Evolutionary conservation across 64 coral and sea anemone species (phyloP).

Genomic region (Montipora efflorescens): DNA sequence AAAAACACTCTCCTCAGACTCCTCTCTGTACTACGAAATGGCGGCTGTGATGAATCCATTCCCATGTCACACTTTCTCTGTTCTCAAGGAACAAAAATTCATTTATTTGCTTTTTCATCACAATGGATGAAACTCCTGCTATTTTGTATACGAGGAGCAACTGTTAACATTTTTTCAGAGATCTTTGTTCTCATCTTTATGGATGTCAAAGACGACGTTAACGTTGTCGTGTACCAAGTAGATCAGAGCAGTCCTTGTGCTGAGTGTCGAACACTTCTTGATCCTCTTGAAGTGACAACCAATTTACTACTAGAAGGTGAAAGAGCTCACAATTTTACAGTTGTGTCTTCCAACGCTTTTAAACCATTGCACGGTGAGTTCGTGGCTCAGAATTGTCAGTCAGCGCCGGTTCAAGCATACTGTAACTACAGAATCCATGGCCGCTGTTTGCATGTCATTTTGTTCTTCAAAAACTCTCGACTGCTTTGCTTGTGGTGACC

Average conservation of each 20-base stretch:
- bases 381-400: neutral
- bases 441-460: no score
- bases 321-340: neutral
- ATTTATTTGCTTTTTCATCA: neutral
- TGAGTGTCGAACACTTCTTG: neutral
- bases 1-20: conserved; percentile 20
- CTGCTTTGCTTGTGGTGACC: no score
- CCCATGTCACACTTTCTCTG: neutral
- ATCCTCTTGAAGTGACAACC: neutral
- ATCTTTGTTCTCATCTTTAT: neutral
- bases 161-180: neutral
- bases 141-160: neutral
- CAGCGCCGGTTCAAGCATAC: no score
- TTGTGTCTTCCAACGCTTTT: conserved; percentile 4
- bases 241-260: neutral
- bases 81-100: neutral
- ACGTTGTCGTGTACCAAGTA: conserved; percentile 1
- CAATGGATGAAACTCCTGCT: neutral
- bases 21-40: conserved; percentile 11
- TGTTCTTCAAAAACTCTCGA: no score
- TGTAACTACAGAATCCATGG: no score
- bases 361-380: conserved; percentile 74
- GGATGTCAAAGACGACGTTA: conserved; percentile 2
- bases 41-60: neutral
- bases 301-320: conserved; percentile 17